Evolutionary conservation across 1,140 invertebrate species (phyloP), one percentile per base, ranked within the genome.

Genomic region (Eueides isabella): DNA sequence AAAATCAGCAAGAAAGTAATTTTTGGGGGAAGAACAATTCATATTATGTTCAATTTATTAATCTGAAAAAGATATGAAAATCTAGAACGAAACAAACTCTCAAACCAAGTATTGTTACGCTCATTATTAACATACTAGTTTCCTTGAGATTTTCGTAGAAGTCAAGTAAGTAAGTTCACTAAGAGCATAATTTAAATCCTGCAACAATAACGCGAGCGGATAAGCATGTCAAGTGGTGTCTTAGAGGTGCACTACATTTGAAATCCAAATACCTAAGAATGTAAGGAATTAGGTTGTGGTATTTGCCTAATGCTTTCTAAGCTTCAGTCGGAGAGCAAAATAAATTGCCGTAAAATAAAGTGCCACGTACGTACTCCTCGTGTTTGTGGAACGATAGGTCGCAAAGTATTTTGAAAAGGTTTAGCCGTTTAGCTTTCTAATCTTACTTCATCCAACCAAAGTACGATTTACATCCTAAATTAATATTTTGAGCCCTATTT

Each of bases 311-410:
- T 62, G 61, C 61, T n/a, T 30, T 30, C 29, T 62, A 62, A 62
- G 61, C 61, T 30, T 62, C 28, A 26, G 55, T 61, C 55, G 61
- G 26, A n/a, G 61, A 62, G 44, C 7, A 3, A 62, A 62, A 62
- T 62, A 62, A 62, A 62, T 62, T 62, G 61, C 61, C 61, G 61
- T 62, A 62, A 62, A 62, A 62, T 62, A 30, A 62, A 62, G 61
- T 62, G 61, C 61, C 16, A 62, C 61, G 28, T 62, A 62, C 61
- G 61, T 14, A 30, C 19, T 55, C 19, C n/a, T 23, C 44, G 44
- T 55, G 44, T 55, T 55, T 55, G 44, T 55, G 19, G 19, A 11
- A 55, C 44, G 44, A 55, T 55, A 26, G 44, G 44, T 55, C 19
- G 44, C 44, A 23, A 11, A 48, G 19, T 55, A 55, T 55, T 55